These are phyloP conservation scores for Hirundo rustica DNA, from an alignment of 2,797 vertebrate species.

Conservation along the genomic window DNA sequence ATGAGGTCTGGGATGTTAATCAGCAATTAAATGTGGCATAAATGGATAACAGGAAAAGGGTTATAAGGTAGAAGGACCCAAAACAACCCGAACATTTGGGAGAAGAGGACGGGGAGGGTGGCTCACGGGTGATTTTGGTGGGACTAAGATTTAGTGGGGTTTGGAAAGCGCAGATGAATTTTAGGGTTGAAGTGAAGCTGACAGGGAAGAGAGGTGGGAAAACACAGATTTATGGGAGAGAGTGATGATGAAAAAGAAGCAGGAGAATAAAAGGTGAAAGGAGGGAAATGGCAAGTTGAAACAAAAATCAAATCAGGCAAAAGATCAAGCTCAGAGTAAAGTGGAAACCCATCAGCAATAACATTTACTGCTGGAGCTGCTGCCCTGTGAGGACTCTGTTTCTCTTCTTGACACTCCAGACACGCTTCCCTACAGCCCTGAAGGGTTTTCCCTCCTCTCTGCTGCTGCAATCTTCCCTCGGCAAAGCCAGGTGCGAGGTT, in stretches of 20 bases:
- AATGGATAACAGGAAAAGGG: background rate
- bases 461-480: background rate
- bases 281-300: background rate
- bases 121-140: background rate
- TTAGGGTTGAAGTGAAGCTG: background rate
- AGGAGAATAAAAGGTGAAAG: background rate
- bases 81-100: background rate
- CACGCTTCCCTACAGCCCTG: background rate
- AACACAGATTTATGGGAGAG: background rate
- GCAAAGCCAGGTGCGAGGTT: fast-evolving
- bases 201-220: background rate
- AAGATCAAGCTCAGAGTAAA: background rate
- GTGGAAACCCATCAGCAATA: background rate
- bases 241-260: background rate
- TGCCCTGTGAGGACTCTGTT: background rate
- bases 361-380: background rate
- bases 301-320: background rate
- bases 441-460: background rate
- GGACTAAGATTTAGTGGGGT: background rate
- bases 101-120: background rate
- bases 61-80: background rate
- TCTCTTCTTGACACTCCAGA: background rate
- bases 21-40: background rate
- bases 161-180: background rate
- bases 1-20: background rate